Percentiles rank a stretch among this genome's conserved stretches.
Conservation (phyloP, 2,797 vertebrate genomes). For the Sus cebifrons region DNA sequence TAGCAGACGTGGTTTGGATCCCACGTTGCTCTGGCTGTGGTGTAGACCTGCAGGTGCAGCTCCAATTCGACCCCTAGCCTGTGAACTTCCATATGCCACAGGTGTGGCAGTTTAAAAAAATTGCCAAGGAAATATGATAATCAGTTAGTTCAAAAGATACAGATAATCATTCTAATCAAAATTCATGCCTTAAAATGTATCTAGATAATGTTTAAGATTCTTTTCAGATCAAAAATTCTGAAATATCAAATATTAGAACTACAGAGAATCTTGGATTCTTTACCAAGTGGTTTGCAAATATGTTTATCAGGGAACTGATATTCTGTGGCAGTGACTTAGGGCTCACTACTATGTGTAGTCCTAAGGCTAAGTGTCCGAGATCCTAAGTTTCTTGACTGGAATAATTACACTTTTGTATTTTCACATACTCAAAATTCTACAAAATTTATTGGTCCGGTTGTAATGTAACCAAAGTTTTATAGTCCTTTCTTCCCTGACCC, state of each 20-base stretch:
- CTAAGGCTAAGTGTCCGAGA: background rate
- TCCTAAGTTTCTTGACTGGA: background rate
- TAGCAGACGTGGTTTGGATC: too few species aligned
- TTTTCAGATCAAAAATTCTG: background rate
- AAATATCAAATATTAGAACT: background rate
- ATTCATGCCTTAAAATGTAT: background rate
- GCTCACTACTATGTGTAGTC: background rate
- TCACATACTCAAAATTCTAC: background rate
- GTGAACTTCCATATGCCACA: too few species aligned
- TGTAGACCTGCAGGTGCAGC: too few species aligned
- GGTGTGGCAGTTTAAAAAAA: background rate
- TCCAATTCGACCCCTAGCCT: too few species aligned
- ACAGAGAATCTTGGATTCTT: background rate
- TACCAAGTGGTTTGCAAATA: background rate
- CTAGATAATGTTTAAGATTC: background rate
- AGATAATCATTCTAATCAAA: background rate
- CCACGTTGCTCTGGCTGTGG: too few species aligned
- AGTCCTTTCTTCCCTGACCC: background rate
- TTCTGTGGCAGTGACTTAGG: background rate
- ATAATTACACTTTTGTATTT: background rate
- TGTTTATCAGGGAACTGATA: background rate
- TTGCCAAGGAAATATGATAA: background rate
- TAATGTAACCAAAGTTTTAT: background rate
- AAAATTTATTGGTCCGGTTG: background rate
- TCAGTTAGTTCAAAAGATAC: background rate